A percentile compares a stretch with the other conserved stretches of the same genome.
Evolutionary conservation across 1,140 invertebrate species (phyloP).

Genomic region (Zophobas atratus): DNA sequence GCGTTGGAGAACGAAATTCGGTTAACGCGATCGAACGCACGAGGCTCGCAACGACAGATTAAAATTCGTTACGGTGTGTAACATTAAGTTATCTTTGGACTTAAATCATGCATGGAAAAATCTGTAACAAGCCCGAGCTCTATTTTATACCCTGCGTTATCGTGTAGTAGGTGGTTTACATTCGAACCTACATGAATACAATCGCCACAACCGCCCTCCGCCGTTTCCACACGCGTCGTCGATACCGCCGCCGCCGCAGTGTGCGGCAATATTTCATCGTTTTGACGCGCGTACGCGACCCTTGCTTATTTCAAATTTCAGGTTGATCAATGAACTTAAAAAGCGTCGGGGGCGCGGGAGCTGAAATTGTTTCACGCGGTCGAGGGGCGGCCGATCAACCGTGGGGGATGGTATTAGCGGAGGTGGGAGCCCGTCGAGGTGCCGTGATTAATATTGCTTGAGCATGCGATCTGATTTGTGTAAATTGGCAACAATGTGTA

Average conservation of each 20-base stretch:
- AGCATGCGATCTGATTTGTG: constrained; percentile 63
- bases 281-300: constrained; percentile 52
- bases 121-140: constrained; percentile 43
- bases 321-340: constrained; percentile 63
- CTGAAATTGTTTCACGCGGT: constrained; percentile 61
- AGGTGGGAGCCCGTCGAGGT: constrained; percentile 59
- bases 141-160: constrained; percentile 55
- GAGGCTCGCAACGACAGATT: constrained; percentile 22
- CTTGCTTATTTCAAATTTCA: constrained; percentile 60
- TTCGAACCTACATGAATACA: constrained; percentile 57
- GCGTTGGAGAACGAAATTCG: constrained; percentile 37
- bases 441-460: constrained; percentile 62
- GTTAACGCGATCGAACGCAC: constrained; percentile 34
- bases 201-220: constrained; percentile 36
- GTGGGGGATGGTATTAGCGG: constrained; percentile 53
- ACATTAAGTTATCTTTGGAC: constrained; percentile 35
- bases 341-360: constrained; percentile 54
- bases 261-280: constrained; percentile 57
- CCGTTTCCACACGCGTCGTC: constrained; percentile 53
- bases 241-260: constrained; percentile 51
- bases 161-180: constrained; percentile 58
- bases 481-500: constrained; percentile 61
- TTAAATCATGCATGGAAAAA: constrained; percentile 52
- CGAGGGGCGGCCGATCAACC: constrained; percentile 55
- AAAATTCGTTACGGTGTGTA: constrained; percentile 32